A percentile compares a stretch with the other conserved stretches of the same genome.
Conservation (phyloP, 1,140 invertebrate species). For the Pararge aegeria region DNA sequence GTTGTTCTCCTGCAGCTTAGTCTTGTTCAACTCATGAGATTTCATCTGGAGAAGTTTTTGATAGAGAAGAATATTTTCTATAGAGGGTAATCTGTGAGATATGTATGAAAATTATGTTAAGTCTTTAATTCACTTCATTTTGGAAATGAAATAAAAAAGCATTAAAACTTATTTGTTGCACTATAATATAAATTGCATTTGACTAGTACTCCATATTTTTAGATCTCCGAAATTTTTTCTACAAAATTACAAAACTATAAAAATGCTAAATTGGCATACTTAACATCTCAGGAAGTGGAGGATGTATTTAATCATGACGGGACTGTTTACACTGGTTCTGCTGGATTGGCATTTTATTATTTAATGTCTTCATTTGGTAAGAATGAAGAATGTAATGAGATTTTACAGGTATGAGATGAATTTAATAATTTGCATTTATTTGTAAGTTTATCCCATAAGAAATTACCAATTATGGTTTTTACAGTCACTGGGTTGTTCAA, state of each 20-base stretch:
- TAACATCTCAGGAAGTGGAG: conserved; percentile 41
- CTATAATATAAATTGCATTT: too few species aligned
- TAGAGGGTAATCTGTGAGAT: too few species aligned
- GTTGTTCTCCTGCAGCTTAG: too few species aligned
- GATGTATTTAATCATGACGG: conserved; percentile 65
- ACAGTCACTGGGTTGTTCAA: too few species aligned
- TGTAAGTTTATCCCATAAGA: background rate
- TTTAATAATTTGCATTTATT: conserved; percentile 3
- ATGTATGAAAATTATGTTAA: too few species aligned
- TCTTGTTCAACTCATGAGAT: too few species aligned
- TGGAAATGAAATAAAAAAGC: background rate
- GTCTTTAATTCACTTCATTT: too few species aligned
- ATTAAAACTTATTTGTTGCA: too few species aligned
- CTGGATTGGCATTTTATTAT: conserved; percentile 71
- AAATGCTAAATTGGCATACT: conserved; percentile 41
- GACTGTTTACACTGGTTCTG: conserved; percentile 79
- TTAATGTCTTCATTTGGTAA: conserved; percentile 37
- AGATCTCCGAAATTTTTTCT: conserved; percentile 55
- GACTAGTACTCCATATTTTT: background rate
- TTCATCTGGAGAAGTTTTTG: too few species aligned
- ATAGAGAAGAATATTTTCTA: too few species aligned
- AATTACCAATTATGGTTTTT: too few species aligned
- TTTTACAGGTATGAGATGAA: conserved; percentile 41
- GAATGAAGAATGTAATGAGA: conserved; percentile 37
- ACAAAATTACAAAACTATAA: conserved; percentile 54